Conservation (phyloP, 2,113 vertebrate genomes). For the Scopus umbretta region DNA sequence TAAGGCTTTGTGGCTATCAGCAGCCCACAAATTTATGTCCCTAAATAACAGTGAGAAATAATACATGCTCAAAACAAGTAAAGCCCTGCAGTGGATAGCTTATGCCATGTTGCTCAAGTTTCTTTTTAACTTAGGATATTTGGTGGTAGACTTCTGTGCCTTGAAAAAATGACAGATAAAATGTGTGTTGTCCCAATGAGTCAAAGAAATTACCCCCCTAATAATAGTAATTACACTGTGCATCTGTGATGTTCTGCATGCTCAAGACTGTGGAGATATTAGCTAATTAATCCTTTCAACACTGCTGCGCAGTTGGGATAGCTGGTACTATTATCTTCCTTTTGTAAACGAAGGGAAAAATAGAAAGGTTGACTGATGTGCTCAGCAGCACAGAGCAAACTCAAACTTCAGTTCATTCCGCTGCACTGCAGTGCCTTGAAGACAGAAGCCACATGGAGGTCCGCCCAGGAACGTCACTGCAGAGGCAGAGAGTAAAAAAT, state of each 20-base stretch:
- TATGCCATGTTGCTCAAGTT: background rate
- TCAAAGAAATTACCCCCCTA: conserved; percentile 38
- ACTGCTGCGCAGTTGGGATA: conserved; percentile 11
- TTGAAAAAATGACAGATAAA: background rate
- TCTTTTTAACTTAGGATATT: background rate
- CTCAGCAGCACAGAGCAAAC: background rate
- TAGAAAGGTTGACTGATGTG: background rate
- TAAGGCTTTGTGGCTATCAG: background rate
- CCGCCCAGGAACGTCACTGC: background rate
- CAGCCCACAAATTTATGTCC: background rate
- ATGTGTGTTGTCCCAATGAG: conserved; percentile 7
- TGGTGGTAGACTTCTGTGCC: background rate
- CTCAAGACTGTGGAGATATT: conserved; percentile 13
- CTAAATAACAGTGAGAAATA: background rate
- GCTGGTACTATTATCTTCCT: background rate
- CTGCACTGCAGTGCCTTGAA: background rate
- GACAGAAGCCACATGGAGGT: background rate
- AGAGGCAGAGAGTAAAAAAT: background rate
- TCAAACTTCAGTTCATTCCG: background rate
- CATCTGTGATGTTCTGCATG: conserved; percentile 27
- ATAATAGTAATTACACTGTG: conserved; percentile 27
- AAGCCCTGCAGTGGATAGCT: background rate
- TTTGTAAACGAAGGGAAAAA: background rate
- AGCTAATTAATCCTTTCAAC: conserved; percentile 41
- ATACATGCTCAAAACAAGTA: background rate